Conservation (phyloP, 2,888 invertebrate species). For the Synergus umbraculus region DNA sequence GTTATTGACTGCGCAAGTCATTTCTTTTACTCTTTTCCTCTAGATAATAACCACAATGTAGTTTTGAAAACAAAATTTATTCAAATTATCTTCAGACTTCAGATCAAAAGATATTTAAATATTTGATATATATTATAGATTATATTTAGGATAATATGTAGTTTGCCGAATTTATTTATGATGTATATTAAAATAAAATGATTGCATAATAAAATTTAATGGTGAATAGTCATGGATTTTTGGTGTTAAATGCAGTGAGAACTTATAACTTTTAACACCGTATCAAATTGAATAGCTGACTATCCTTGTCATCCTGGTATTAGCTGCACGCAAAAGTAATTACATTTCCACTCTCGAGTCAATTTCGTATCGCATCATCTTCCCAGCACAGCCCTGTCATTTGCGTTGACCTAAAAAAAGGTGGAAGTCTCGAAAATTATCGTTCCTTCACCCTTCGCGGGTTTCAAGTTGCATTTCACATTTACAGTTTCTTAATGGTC, state of each 20-base stretch:
- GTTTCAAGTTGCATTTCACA: neutral
- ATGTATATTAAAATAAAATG: neutral
- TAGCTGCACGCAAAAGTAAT: conserved; percentile 27
- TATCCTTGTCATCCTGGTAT: conserved; percentile 23
- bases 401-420: conserved; percentile 31
- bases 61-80: conserved; percentile 28
- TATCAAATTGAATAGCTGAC: conserved; percentile 12
- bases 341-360: conserved; percentile 32
- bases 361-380: conserved; percentile 36
- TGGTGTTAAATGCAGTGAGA: neutral
- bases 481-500: neutral
- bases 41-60: neutral
- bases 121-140: too few species aligned
- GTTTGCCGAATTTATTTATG: too few species aligned
- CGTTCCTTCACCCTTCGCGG: neutral
- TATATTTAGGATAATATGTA: too few species aligned
- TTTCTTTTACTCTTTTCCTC: neutral
- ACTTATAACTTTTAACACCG: conserved; percentile 21
- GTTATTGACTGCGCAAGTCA: conserved; percentile 64
- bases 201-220: neutral
- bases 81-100: neutral
- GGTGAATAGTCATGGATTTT: neutral
- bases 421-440: conserved; percentile 12
- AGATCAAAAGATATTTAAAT: too few species aligned
- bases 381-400: conserved; percentile 22